Percentiles rank a stretch among this genome's conserved stretches.
phyloP scores from a whole-genome alignment of 2,113 vertebrate species.

The Leucosticte australis region DNA sequence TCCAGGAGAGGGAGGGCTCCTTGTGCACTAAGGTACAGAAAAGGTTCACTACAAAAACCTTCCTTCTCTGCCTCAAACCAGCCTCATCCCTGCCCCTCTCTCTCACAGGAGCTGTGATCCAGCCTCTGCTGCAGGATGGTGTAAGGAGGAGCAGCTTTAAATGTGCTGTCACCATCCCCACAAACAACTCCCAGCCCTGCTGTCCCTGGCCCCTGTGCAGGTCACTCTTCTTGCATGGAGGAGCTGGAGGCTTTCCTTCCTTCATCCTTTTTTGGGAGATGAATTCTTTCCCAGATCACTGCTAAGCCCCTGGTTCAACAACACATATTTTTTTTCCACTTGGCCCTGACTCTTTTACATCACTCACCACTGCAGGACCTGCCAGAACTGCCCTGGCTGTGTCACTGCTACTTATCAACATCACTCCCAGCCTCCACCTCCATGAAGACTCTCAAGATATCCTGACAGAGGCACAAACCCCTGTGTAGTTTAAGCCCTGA shows the following conservation, averaged over 20 bases:
- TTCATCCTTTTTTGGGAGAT: constrained; percentile 12
- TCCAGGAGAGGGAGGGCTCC: neutral
- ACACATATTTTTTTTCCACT: neutral
- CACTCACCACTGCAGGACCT: neutral
- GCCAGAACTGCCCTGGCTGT: neutral
- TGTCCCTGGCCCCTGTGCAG: neutral
- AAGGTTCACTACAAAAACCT: neutral
- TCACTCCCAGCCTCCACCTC: neutral
- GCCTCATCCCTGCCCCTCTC: neutral
- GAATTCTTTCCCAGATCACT: constrained; percentile 17
- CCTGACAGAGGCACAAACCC: neutral
- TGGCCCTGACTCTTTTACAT: neutral
- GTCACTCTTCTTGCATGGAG: neutral
- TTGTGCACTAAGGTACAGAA: neutral
- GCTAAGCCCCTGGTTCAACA: constrained; percentile 15
- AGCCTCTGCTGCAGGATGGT: neutral
- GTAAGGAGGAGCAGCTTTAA: neutral
- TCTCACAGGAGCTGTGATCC: accelerated
- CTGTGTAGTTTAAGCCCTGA: neutral
- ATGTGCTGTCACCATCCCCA: neutral
- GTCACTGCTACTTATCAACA: neutral
- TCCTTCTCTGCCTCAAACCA: neutral
- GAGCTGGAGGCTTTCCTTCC: neutral
- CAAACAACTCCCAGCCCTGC: neutral
- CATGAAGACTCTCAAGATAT: neutral